Percentiles rank a stretch among this genome's conserved stretches.
Conservation (phyloP, 2,888 invertebrate species). For the Lithophane semibrunnea region DNA sequence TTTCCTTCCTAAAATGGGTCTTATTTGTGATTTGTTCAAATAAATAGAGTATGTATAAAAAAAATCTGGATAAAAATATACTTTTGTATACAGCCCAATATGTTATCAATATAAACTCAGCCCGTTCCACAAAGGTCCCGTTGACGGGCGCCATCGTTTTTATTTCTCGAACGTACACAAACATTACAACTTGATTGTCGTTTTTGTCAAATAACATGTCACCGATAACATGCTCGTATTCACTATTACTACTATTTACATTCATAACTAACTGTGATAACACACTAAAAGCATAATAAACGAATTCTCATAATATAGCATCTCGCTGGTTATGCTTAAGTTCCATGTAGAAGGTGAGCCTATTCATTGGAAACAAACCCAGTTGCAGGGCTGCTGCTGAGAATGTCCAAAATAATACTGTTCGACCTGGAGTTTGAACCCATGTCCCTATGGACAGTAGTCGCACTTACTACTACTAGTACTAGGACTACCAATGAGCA, state of each 20-base stretch:
- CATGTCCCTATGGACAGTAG: not conserved
- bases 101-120: conserved; percentile 11
- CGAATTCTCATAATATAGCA: not conserved
- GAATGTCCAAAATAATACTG: not conserved
- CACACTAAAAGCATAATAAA: not conserved
- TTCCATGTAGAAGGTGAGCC: not conserved
- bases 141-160: not conserved
- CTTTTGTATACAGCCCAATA: not conserved
- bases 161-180: not conserved
- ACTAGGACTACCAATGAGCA: not conserved
- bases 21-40: not conserved
- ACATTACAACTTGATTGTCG: conserved; percentile 13
- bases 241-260: conserved; percentile 28
- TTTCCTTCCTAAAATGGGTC: not conserved
- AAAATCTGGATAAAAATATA: not conserved
- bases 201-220: conserved; percentile 10
- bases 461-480: not conserved
- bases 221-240: conserved; percentile 5
- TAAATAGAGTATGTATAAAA: not conserved
- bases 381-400: not conserved
- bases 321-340: not conserved
- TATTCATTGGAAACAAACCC: not conserved
- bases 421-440: no score
- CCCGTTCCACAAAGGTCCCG: not conserved
- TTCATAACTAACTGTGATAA: conserved; percentile 1